phyloP scores from a whole-genome alignment of 2,888 invertebrate genomes.

The Gastrophysa polygoni region DNA sequence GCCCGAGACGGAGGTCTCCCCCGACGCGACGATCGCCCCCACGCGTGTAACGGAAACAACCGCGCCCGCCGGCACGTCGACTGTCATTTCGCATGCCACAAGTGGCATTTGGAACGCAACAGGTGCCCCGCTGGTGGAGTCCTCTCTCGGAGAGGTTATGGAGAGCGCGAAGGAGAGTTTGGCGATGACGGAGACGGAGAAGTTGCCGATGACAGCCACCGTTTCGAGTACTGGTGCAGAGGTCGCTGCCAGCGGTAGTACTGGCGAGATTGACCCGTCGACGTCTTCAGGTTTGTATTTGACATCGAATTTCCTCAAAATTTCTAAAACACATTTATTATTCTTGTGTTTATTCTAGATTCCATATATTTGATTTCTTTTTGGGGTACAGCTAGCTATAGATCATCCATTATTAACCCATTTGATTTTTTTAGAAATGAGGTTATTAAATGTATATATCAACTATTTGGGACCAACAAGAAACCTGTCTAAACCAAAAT shows the following conservation, averaged over 20 bases:
- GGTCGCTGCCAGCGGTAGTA: neutral
- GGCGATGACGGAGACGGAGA: slow-evolving; percentile 57
- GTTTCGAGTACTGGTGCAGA: neutral
- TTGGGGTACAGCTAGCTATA: too few species aligned
- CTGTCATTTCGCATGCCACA: slow-evolving; percentile 38
- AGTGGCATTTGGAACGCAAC: neutral
- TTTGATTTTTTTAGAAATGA: too few species aligned
- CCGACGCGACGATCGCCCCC: neutral
- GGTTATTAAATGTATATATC: too few species aligned
- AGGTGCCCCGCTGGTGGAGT: slow-evolving; percentile 46
- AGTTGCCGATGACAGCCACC: slow-evolving; percentile 48
- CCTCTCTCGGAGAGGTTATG: slow-evolving; percentile 57
- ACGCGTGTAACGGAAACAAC: neutral
- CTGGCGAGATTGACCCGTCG: neutral
- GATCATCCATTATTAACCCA: too few species aligned
- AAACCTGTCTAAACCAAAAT: too few species aligned
- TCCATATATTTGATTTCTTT: too few species aligned
- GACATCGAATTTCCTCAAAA: too few species aligned
- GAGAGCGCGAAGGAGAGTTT: slow-evolving; percentile 46
- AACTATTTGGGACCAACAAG: too few species aligned
- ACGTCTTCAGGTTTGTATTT: slow-evolving; percentile 9
- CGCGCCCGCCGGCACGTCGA: slow-evolving; percentile 16
- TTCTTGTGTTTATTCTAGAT: too few species aligned
- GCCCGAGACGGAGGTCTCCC: too few species aligned
- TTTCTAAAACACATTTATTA: too few species aligned